phyloP scores from a whole-genome alignment of 2,113 vertebrate genomes.

The Tympanuchus pallidicinctus region DNA sequence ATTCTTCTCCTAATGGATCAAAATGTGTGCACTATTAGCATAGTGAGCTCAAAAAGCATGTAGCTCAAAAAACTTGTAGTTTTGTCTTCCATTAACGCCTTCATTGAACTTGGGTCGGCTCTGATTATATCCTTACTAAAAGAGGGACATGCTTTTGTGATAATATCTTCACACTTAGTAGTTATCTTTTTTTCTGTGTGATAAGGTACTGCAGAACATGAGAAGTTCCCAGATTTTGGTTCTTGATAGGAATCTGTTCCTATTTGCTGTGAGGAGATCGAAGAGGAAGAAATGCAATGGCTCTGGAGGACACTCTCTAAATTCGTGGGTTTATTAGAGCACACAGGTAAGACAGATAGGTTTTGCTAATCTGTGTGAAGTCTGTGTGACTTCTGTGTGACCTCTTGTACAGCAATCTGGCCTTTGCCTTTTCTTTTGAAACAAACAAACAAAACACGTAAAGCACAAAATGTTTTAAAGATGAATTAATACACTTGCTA shows the following conservation, averaged over 20 bases:
- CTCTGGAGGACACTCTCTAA: not conserved
- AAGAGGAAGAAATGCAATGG: not conserved
- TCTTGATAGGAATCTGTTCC: not conserved
- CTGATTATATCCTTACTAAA: not conserved
- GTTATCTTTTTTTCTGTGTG: not conserved
- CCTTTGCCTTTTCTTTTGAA: not conserved
- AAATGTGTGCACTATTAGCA: constrained; percentile 26
- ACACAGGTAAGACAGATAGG: not conserved
- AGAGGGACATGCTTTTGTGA: not conserved
- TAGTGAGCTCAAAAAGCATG: not conserved
- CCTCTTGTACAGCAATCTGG: not conserved
- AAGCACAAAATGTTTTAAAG: not conserved
- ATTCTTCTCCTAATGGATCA: not conserved
- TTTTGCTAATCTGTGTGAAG: not conserved
- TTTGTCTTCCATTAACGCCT: constrained; percentile 24
- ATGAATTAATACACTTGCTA: not conserved
- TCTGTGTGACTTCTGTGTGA: not conserved
- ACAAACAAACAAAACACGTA: not conserved
- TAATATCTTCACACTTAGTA: not conserved
- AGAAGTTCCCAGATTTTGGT: not conserved
- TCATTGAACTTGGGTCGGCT: not conserved
- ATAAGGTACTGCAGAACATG: not conserved
- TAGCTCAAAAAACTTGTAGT: not conserved
- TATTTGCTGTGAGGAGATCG: not conserved
- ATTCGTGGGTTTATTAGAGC: not conserved